Evolutionary conservation across 2,797 vertebrate genomes (phyloP).

Genomic region (Crypturellus tataupa): DNA sequence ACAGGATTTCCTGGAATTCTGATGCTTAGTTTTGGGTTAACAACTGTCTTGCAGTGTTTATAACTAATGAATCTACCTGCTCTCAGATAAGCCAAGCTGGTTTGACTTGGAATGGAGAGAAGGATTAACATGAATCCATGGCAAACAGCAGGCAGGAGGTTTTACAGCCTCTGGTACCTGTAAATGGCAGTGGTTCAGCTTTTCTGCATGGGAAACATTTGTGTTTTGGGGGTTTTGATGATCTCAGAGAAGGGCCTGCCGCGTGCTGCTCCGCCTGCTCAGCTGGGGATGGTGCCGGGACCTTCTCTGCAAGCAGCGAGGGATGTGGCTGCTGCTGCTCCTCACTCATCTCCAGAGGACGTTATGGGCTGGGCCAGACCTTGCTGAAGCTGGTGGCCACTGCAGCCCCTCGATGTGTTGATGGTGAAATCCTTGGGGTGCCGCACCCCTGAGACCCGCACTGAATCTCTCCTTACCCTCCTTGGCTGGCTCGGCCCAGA

Average conservation of each 20-base stretch:
- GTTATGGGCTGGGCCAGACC: no score
- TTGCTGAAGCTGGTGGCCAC: no score
- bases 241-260: no score
- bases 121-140: conserved; percentile 5
- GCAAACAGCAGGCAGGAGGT: not conserved
- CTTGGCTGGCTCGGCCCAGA: not conserved
- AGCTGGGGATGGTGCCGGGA: no score
- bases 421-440: not conserved
- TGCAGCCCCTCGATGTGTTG: no score
- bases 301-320: no score
- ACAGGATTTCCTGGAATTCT: conserved; percentile 31
- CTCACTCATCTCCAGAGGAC: no score
- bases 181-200: conserved; percentile 18
- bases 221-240: not conserved
- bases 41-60: not conserved
- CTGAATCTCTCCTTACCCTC: not conserved
- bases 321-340: no score
- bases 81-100: not conserved
- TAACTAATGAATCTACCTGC: not conserved
- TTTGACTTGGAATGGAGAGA: conserved; percentile 2
- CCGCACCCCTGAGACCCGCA: not conserved
- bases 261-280: no score
- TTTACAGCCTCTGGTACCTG: not conserved
- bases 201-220: not conserved
- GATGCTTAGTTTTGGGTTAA: conserved; percentile 25